A percentile compares a stretch with the other conserved stretches of the same genome.
These are phyloP conservation scores for Apis mellifera DNA, from an alignment of 1,140 invertebrate species.

Conservation along the genomic window Amel_HAv3.1 CM009942.2:9210001-9210500, in stretches of 20 bases:
- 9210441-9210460: slow-evolving; percentile 4
- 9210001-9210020: neutral
- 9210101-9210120: neutral
- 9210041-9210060: too few species aligned
- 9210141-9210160: slow-evolving; percentile 21
- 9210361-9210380: slow-evolving; percentile 48
- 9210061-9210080: too few species aligned
- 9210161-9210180: neutral
- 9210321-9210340: slow-evolving; percentile 49
- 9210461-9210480: neutral
- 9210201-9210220: slow-evolving; percentile 45
- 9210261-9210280: slow-evolving; percentile 34
- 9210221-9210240: slow-evolving; percentile 33
- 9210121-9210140: slow-evolving; percentile 4
- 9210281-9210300: slow-evolving; percentile 37
- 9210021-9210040: too few species aligned
- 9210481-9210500: neutral
- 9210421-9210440: slow-evolving; percentile 10
- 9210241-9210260: slow-evolving; percentile 31
- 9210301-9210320: slow-evolving; percentile 39
- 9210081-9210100: neutral
- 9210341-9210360: slow-evolving; percentile 35
- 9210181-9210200: neutral
- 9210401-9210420: slow-evolving; percentile 8
- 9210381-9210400: slow-evolving; percentile 38